These are phyloP conservation scores for Nasua narica DNA, from an alignment of 2,797 vertebrate genomes.

Conservation along the genomic window DNA sequence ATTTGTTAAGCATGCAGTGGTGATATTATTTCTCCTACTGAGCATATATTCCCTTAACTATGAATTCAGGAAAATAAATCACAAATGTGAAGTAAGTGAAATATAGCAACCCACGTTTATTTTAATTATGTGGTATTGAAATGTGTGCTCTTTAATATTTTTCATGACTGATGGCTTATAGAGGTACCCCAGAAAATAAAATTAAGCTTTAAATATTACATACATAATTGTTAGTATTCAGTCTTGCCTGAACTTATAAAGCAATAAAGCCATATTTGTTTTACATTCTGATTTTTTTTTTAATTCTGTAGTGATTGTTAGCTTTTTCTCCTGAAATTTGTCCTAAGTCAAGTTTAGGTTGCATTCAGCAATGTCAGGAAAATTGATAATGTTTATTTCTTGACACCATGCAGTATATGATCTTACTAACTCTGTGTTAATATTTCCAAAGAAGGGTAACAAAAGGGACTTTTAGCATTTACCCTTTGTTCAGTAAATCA, in stretches of 20 bases:
- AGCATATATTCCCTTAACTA: conserved; percentile 16
- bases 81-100: conserved; percentile 56
- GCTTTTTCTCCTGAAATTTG: conserved; percentile 23
- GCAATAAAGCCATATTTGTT: conserved; percentile 31
- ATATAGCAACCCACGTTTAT: conserved; percentile 18
- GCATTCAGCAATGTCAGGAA: conserved; percentile 55
- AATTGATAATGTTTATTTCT: conserved; percentile 65
- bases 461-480: conserved; percentile 77
- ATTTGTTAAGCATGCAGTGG: conserved; percentile 38
- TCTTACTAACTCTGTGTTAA: conserved; percentile 61
- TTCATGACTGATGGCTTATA: conserved; percentile 7
- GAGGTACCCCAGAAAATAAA: conserved; percentile 29
- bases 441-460: conserved; percentile 54
- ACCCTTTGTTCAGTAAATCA: conserved; percentile 79
- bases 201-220: conserved; percentile 34
- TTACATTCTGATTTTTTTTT: not conserved
- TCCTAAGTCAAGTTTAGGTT: conserved; percentile 1
- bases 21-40: not conserved
- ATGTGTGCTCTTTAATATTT: conserved; percentile 37
- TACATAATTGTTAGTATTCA: conserved; percentile 35
- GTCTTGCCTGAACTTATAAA: not conserved
- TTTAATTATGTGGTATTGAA: conserved; percentile 64
- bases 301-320: conserved; percentile 30
- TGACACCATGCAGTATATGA: not conserved
- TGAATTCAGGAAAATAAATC: conserved; percentile 44